phyloP scores from a whole-genome alignment of 1,140 invertebrate genomes.

The Drosophila gunungcola region DNA sequence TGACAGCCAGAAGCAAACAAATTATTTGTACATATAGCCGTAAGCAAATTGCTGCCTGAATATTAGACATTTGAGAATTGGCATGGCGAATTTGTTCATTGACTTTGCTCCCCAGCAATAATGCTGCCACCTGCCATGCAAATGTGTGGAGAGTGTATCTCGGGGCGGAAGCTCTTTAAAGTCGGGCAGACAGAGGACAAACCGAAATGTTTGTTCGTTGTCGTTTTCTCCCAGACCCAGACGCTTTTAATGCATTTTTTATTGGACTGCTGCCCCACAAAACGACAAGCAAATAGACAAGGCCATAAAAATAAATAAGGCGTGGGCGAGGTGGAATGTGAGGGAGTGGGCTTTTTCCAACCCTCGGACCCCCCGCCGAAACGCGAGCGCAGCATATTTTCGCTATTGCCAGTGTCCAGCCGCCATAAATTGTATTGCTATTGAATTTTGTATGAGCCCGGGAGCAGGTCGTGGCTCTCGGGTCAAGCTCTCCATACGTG shows the following conservation, averaged over 20 bases:
- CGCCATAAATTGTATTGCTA: slow-evolving; percentile 82
- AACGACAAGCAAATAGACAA: slow-evolving; percentile 79
- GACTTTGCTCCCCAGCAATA: slow-evolving; percentile 46
- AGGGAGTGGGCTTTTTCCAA: slow-evolving; percentile 20
- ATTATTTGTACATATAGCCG: slow-evolving; percentile 69
- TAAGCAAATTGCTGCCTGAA: slow-evolving; percentile 63
- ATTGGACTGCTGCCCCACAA: slow-evolving; percentile 73
- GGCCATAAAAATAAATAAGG: slow-evolving; percentile 82
- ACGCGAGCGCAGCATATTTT: slow-evolving; percentile 67
- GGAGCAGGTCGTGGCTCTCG: slow-evolving; percentile 24
- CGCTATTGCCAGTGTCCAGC: slow-evolving; percentile 74
- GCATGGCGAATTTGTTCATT: slow-evolving; percentile 71
- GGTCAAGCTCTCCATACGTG: slow-evolving; percentile 44
- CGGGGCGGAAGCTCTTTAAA: slow-evolving; percentile 31
- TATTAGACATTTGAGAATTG: slow-evolving; percentile 83
- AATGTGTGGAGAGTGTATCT: slow-evolving; percentile 43
- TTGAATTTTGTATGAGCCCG: slow-evolving; percentile 76
- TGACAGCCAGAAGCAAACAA: slow-evolving; percentile 46
- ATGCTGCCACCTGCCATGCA: slow-evolving; percentile 55
- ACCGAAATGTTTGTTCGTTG: slow-evolving; percentile 60
- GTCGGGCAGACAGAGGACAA: slow-evolving; percentile 45
- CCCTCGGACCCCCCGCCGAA: slow-evolving; percentile 27
- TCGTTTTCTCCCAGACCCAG: slow-evolving; percentile 57
- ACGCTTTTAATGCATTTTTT: slow-evolving; percentile 83
- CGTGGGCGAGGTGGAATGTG: neutral